Conservation (phyloP, 2,888 invertebrate genomes). For the Zygothrica quintamaculata region DNA sequence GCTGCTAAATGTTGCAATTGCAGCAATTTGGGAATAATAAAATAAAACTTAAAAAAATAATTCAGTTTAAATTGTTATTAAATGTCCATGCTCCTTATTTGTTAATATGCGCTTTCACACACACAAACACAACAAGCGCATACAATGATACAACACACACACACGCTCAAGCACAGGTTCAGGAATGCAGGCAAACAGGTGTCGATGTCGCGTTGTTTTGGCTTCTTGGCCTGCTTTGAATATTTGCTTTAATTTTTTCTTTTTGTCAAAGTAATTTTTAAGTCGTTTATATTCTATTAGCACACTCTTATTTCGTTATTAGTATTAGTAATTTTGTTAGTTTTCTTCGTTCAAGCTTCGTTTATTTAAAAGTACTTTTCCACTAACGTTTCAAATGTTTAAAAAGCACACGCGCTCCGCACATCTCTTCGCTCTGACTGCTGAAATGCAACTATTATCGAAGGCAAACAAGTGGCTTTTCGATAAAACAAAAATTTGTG, state of each 20-base stretch:
- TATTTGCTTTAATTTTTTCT: constrained; percentile 15
- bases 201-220: constrained; percentile 54
- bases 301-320: constrained; percentile 9
- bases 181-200: constrained; percentile 70
- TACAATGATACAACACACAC: too few relatives aligned
- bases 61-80: constrained; percentile 32
- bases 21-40: constrained; percentile 26
- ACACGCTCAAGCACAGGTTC: constrained; percentile 43
- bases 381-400: constrained; percentile 18
- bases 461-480: constrained; percentile 4
- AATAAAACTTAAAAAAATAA: constrained; percentile 47
- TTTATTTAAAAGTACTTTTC: constrained; percentile 10
- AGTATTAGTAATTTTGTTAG: constrained; percentile 17
- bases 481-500: constrained; percentile 4
- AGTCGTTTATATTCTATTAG: constrained; percentile 10
- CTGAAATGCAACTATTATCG: constrained; percentile 53
- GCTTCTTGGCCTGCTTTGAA: constrained; percentile 45
- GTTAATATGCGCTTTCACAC: constrained; percentile 5
- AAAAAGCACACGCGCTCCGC: constrained; percentile 24
- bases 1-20: constrained; percentile 43
- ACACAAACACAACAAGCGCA: constrained; percentile 20
- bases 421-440: constrained; percentile 35
- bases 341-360: constrained; percentile 23
- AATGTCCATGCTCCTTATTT: constrained; percentile 24
- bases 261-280: constrained; percentile 27